These are phyloP conservation scores for Natator depressus DNA, from an alignment of 2,113 vertebrate species.

Conservation along the genomic window DNA sequence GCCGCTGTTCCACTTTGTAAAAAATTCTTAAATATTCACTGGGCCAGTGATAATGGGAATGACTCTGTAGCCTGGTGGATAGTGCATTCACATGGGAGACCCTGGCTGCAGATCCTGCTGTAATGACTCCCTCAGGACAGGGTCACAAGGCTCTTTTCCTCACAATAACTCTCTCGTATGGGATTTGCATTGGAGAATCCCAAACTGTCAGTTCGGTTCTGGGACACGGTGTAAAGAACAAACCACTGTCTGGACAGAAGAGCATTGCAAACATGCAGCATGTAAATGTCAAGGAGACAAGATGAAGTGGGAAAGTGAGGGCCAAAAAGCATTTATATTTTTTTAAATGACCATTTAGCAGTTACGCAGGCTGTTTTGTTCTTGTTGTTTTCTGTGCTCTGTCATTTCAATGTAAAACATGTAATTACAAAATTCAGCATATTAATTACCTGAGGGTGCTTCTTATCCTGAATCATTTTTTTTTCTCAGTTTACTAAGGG, in stretches of 20 bases:
- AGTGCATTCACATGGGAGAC: not conserved
- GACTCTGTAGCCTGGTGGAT: not conserved
- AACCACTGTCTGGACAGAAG: not conserved
- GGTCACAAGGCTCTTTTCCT: not conserved
- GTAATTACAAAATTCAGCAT: not conserved
- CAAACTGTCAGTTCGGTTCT: accelerated
- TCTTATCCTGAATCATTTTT: not conserved
- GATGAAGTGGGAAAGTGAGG: not conserved
- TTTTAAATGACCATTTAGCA: not conserved
- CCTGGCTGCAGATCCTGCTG: not conserved
- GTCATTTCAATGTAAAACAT: not conserved
- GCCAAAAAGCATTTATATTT: not conserved
- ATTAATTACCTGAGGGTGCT: not conserved
- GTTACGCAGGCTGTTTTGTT: not conserved
- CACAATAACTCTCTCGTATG: not conserved
- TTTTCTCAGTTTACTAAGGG: not conserved
- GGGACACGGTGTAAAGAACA: not conserved
- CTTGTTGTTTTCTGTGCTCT: not conserved
- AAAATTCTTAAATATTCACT: not conserved
- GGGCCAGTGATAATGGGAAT: not conserved
- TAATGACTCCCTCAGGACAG: not conserved
- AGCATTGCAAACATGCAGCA: not conserved
- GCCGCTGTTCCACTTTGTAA: not conserved
- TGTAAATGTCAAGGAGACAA: not conserved
- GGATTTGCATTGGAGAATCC: not conserved